phyloP scores from a whole-genome alignment of 2,113 vertebrate genomes.

The Hypomesus transpacificus region DNA sequence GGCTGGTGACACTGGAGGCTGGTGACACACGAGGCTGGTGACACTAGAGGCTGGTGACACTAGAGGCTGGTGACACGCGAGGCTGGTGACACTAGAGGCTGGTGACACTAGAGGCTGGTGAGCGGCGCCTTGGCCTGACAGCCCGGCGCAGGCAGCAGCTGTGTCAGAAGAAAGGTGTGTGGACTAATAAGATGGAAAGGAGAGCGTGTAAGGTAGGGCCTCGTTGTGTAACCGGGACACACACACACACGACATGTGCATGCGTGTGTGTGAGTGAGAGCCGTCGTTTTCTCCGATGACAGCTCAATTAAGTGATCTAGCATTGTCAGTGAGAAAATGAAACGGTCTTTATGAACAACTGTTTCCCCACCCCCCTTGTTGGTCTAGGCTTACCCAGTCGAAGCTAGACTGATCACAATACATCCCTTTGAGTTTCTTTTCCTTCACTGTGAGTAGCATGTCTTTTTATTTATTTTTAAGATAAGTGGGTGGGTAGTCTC shows the following conservation, averaged over 20 bases:
- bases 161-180: conserved; percentile 73
- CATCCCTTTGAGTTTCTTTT: no score
- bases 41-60: conserved; percentile 66
- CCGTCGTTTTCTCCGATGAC: conserved; percentile 49
- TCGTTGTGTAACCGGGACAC: conserved; percentile 52
- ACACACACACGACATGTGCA: not conserved
- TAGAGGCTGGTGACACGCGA: conserved; percentile 62
- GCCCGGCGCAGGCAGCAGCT: conserved; percentile 65
- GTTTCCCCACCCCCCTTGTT: not conserved
- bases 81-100: no score
- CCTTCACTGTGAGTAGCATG: no score
- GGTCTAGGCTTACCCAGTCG: not conserved
- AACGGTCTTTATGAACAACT: not conserved
- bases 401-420: not conserved
- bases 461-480: no score
- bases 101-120: conserved; percentile 64
- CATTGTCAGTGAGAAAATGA: conserved; percentile 13
- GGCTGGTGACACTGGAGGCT: conserved; percentile 64
- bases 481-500: no score
- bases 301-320: conserved; percentile 37
- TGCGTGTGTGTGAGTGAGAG: not conserved
- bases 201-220: conserved; percentile 61
- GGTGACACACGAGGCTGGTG: conserved; percentile 68
- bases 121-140: conserved; percentile 70
- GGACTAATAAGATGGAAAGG: conserved; percentile 73